Conservation (phyloP, 2,797 vertebrate species). For the Crocodylus rhombifer region DNA sequence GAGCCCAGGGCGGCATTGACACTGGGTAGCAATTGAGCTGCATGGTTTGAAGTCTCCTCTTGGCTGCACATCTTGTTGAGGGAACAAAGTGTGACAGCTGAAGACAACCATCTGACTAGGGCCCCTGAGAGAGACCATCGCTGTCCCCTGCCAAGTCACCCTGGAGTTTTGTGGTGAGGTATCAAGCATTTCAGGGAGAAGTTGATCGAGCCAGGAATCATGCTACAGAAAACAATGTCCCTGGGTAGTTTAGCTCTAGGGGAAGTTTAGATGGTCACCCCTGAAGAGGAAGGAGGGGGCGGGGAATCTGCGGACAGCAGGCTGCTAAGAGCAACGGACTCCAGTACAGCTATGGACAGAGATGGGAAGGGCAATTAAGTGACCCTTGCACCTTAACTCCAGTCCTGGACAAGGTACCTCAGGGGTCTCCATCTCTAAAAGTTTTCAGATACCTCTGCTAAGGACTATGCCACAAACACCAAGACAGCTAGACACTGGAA, state of each 20-base stretch:
- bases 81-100: not conserved
- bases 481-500: no score
- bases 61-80: rapidly evolving
- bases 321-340: rapidly evolving
- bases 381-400: not conserved
- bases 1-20: not conserved
- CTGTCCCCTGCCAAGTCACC: not conserved
- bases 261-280: not conserved
- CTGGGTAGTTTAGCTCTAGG: not conserved
- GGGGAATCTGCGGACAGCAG: not conserved
- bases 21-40: constrained; percentile 49
- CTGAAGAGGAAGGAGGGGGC: not conserved
- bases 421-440: no score
- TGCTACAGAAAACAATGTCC: not conserved
- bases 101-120: no score
- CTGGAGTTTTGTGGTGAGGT: not conserved
- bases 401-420: no score
- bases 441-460: no score
- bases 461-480: no score
- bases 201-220: not conserved
- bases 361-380: not conserved
- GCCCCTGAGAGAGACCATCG: not conserved
- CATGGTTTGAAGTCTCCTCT: constrained; percentile 51
- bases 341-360: not conserved
- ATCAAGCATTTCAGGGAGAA: not conserved